phyloP scores from a whole-genome alignment of 2,888 invertebrate genomes.

The Loripinus fragilis region DNA sequence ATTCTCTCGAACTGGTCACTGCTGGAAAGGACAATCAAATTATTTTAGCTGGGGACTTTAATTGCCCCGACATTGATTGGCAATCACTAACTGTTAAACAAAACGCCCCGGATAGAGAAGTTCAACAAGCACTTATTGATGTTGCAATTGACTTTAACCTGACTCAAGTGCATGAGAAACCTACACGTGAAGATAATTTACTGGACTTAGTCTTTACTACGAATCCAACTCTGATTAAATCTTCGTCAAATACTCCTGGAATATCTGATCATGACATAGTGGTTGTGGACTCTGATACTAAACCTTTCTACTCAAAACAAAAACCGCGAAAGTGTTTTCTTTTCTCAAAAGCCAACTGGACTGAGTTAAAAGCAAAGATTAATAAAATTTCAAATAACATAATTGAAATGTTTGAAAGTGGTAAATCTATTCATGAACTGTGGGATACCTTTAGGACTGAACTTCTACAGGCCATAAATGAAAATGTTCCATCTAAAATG shows the following conservation, averaged over 20 bases:
- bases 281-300: no score
- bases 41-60: no score
- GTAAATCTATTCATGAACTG: background rate
- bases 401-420: background rate
- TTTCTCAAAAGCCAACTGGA: slow-evolving; percentile 22
- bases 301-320: background rate
- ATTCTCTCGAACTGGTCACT: background rate
- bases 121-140: no score
- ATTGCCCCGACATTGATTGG: slow-evolving; percentile 18
- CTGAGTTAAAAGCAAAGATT: background rate
- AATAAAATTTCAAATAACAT: background rate
- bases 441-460: slow-evolving; percentile 3
- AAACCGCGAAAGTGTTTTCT: slow-evolving; percentile 21
- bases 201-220: no score
- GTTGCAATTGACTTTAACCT: no score
- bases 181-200: no score
- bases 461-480: background rate
- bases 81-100: slow-evolving; percentile 1
- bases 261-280: no score
- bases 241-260: no score
- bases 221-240: no score
- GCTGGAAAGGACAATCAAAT: background rate
- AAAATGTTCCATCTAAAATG: background rate
- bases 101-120: background rate
- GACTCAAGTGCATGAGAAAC: no score